phyloP scores from a whole-genome alignment of 2,113 vertebrate species.

The Eurystomus gularis region DNA sequence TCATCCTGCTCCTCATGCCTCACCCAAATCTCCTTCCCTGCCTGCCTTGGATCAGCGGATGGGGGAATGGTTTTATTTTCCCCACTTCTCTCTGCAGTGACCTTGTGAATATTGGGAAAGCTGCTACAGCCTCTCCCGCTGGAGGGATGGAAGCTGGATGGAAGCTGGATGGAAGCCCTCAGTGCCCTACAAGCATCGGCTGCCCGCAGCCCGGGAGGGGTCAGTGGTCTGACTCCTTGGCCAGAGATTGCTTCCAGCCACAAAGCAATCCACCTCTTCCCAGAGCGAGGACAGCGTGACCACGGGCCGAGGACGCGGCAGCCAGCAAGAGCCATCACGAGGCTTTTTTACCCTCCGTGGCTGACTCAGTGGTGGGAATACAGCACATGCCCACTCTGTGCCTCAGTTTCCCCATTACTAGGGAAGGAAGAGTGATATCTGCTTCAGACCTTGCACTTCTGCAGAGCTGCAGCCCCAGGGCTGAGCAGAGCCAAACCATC shows the following conservation, averaged over 20 bases:
- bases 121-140: not conserved
- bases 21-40: not conserved
- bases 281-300: fast-evolving
- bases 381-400: not conserved
- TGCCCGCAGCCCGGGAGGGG: not conserved
- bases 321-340: fast-evolving
- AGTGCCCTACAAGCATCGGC: not conserved
- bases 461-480: fast-evolving
- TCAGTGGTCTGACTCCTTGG: not conserved
- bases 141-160: not conserved
- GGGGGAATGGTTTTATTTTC: not conserved
- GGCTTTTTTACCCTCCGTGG: not conserved
- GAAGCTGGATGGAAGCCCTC: not conserved
- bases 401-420: not conserved
- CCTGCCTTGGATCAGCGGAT: not conserved
- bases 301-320: not conserved
- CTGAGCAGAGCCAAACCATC: not conserved
- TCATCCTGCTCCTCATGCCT: not conserved
- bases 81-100: not conserved
- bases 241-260: not conserved
- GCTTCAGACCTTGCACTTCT: not conserved
- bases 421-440: not conserved
- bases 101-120: not conserved
- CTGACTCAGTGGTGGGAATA: not conserved
- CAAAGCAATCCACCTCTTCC: not conserved